phyloP scores from a whole-genome alignment of 1,140 invertebrate species.

The Drosophila ogumai region DNA sequence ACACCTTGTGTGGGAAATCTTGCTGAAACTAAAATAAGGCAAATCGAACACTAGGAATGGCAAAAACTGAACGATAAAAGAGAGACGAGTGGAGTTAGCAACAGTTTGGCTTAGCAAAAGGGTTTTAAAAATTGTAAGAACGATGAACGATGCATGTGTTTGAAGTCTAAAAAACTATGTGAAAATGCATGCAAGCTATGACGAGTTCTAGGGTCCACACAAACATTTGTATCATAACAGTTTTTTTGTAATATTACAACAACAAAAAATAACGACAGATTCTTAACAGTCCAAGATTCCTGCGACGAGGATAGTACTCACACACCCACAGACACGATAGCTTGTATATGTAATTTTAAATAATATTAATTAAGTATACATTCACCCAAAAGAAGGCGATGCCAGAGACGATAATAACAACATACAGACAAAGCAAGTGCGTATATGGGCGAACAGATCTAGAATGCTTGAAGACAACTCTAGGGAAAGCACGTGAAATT shows the following conservation, averaged over 20 bases:
- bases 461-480: no score
- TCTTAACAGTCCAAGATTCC: slow-evolving; percentile 29
- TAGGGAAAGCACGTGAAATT: no score
- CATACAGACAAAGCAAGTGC: no score
- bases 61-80: slow-evolving; percentile 1
- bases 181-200: slow-evolving; percentile 4
- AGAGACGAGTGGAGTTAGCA: neutral
- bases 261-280: slow-evolving; percentile 33
- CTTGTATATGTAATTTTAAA: slow-evolving; percentile 74
- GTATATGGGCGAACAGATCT: no score
- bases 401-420: neutral
- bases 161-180: neutral
- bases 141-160: slow-evolving; percentile 12
- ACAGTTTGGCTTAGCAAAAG: slow-evolving; percentile 30
- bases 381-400: slow-evolving; percentile 23
- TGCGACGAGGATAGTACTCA: slow-evolving; percentile 13
- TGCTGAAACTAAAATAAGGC: slow-evolving; percentile 1
- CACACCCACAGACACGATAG: slow-evolving; percentile 40
- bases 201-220: slow-evolving; percentile 25
- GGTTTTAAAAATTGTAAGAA: neutral
- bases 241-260: slow-evolving; percentile 41
- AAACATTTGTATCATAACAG: slow-evolving; percentile 50
- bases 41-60: slow-evolving; percentile 8
- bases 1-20: slow-evolving; percentile 13
- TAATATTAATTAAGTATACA: slow-evolving; percentile 73